Evolutionary conservation across 2,888 invertebrate genomes (phyloP), one percentile per base, ranked within the genome.

Genomic region (Mylabris sibirica): DNA sequence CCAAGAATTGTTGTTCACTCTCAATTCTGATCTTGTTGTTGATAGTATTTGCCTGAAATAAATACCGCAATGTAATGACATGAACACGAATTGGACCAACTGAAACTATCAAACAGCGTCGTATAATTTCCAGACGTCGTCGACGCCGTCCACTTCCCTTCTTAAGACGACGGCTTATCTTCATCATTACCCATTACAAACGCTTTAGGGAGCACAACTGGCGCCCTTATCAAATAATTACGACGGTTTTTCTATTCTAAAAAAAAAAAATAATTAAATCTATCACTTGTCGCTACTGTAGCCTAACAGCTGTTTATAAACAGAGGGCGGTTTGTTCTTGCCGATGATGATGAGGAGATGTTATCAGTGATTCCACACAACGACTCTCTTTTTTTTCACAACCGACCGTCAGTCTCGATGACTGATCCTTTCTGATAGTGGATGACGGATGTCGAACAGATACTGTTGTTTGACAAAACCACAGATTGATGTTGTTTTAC

Each of bases 191-290:
- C 73, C 76, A 75, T 76, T 75, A 76, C 74, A 75, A 76, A 75
- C 74, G 74, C 75, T 77, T 76, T 74, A 75, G 71, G 12, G 69
- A 76, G 75, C 75, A 75, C 76, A 73, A 70, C 76, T 74, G 74
- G 71, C 68, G 69, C 74, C 75, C 77, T 77, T 77, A 77, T 77
- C 77, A 75, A 76, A 76, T 76, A 77, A 72, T 72, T 72, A 72
- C 65, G 49, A 66, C 57, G 68, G 62, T 72, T 68, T 70, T 70
- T 70, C 68, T 64, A 68, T 72, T 68, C 0, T 30, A 30, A 70
- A 72, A 72, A 70, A 68, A 60, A 71, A 69, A 53, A 73, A 74
- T 75, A 75, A 75, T 75, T 75, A 74, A 74, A 72, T 74, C 70
- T 72, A 69, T 66, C 5, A 26, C 69, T 67, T 73, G 63, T 68